phyloP scores from a whole-genome alignment of 2,797 vertebrate genomes.

The Lutjanus argentimaculatus region DNA sequence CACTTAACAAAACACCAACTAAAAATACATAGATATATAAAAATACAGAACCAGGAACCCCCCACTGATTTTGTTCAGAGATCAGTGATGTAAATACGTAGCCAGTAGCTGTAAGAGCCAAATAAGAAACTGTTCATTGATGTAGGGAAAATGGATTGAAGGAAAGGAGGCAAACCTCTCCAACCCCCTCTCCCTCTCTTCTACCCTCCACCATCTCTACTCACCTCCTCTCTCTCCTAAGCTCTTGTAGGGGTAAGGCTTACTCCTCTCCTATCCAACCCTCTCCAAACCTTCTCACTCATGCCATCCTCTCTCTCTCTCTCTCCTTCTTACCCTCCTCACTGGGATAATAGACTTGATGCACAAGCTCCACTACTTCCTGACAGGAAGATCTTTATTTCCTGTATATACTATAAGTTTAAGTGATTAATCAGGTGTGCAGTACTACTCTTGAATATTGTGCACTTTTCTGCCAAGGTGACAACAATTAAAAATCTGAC shows the following conservation, averaged over 20 bases:
- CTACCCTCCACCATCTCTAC: conserved; percentile 1
- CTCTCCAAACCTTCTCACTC: conserved; percentile 3
- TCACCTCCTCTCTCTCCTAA: conserved; percentile 5
- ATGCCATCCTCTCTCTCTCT: neutral
- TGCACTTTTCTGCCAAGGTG: conserved; percentile 8
- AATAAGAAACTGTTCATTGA: conserved; percentile 15
- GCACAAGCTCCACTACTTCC: neutral
- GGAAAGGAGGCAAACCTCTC: conserved; percentile 2
- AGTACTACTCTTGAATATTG: conserved; percentile 4
- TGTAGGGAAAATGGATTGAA: neutral
- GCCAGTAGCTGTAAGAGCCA: neutral
- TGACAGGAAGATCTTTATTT: too few relatives aligned
- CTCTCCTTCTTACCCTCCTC: neutral
- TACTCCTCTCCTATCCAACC: conserved; percentile 5
- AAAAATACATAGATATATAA: neutral
- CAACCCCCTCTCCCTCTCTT: neutral
- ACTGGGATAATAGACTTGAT: too few relatives aligned
- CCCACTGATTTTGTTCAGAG: conserved; percentile 8
- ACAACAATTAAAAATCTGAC: neutral
- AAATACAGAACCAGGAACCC: neutral
- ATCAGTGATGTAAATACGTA: neutral
- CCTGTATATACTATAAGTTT: neutral
- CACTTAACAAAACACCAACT: neutral
- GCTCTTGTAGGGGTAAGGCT: neutral
- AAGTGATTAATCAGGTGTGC: conserved; percentile 2